A percentile compares a stretch with the other conserved stretches of the same genome.
Conservation (phyloP, 2,888 invertebrate genomes). For the Caenorhabditis wallacei region DNA sequence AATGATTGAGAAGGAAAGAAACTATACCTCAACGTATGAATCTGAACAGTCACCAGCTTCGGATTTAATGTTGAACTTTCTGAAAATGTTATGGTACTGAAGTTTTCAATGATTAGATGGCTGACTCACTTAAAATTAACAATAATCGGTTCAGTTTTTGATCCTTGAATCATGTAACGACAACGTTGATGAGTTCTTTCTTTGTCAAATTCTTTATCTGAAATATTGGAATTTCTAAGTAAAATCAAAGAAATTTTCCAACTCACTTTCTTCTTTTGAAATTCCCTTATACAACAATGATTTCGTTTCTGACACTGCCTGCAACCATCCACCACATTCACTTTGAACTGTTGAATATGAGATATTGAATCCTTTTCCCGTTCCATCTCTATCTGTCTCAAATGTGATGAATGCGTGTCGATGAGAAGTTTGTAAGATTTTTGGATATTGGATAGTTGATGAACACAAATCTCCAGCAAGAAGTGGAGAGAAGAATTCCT, state of each 20-base stretch:
- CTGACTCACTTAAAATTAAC: conserved; percentile 72
- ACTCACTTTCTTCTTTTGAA: conserved; percentile 52
- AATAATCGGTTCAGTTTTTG: conserved; percentile 71
- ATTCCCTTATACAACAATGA: conserved; percentile 46
- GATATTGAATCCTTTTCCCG: conserved; percentile 76
- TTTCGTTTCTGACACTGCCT: conserved; percentile 52
- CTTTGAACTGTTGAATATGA: conserved; percentile 62
- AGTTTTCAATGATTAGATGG: too few relatives aligned
- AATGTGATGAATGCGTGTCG: conserved; percentile 77
- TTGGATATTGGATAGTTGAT: conserved; percentile 14
- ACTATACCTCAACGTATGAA: conserved; percentile 58
- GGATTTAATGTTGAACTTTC: conserved; percentile 63
- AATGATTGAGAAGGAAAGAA: not conserved
- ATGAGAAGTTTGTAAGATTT: conserved; percentile 59
- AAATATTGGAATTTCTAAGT: not conserved
- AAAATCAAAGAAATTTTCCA: not conserved
- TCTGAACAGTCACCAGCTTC: conserved; percentile 64
- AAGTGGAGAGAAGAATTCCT: conserved; percentile 74
- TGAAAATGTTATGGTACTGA: conserved; percentile 38
- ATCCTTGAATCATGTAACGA: conserved; percentile 75
- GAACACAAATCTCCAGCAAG: conserved; percentile 72
- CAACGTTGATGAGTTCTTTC: conserved; percentile 73
- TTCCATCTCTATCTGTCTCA: conserved; percentile 74
- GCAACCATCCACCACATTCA: conserved; percentile 76
- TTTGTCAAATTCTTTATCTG: conserved; percentile 34